Conservation (phyloP, 1,140 invertebrate genomes). For the Daktulosphaira vitifoliae region DNA sequence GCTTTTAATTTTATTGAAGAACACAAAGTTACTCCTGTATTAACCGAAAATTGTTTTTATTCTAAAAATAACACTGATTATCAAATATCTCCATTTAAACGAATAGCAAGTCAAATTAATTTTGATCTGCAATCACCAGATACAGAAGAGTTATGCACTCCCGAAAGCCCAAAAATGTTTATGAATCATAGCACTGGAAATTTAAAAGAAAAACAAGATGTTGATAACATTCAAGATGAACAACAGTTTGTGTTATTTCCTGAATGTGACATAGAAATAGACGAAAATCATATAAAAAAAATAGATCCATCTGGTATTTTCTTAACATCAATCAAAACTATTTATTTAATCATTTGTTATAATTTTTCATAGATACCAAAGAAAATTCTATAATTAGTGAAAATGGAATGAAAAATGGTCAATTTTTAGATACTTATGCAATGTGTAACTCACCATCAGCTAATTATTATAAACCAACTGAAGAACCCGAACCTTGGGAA, state of each 20-base stretch:
- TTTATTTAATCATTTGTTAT: background rate
- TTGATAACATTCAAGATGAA: slow-evolving; percentile 41
- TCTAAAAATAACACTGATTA: slow-evolving; percentile 23
- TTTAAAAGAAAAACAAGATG: slow-evolving; percentile 17
- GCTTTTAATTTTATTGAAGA: slow-evolving; percentile 71
- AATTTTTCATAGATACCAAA: slow-evolving; percentile 2
- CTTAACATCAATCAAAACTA: background rate
- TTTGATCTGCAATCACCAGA: slow-evolving; percentile 58
- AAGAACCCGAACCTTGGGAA: slow-evolving; percentile 81
- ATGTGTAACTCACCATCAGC: slow-evolving; percentile 69
- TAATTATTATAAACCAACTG: slow-evolving; percentile 71
- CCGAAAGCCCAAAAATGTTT: slow-evolving; percentile 48
- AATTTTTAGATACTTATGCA: slow-evolving; percentile 60
- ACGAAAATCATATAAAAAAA: slow-evolving; percentile 37
- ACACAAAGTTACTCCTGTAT: slow-evolving; percentile 45
- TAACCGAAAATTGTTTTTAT: slow-evolving; percentile 7
- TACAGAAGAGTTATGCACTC: slow-evolving; percentile 60
- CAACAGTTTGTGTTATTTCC: slow-evolving; percentile 46
- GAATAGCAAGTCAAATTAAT: slow-evolving; percentile 65
- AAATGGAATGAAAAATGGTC: slow-evolving; percentile 37
- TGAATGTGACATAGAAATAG: slow-evolving; percentile 40
- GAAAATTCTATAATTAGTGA: slow-evolving; percentile 4
- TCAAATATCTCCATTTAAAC: slow-evolving; percentile 58
- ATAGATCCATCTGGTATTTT: background rate
- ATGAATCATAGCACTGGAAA: slow-evolving; percentile 36